Evolutionary conservation across 2,113 vertebrate species (phyloP), one percentile per base, ranked within the genome.

Genomic region (Callipepla californica): DNA sequence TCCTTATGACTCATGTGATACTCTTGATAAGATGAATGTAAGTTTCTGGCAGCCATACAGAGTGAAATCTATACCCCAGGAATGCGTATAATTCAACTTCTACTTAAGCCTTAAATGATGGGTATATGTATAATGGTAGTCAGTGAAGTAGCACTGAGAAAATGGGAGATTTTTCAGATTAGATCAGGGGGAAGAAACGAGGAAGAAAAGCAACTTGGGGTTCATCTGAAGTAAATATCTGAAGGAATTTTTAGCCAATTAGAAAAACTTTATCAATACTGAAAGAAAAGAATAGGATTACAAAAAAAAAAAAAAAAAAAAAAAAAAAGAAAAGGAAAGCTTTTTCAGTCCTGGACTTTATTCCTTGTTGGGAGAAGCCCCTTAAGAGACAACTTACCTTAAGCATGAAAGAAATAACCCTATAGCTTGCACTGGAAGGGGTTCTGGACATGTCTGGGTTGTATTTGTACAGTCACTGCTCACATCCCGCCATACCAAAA

Each of bases 71-170:
- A 91, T 63, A 94, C 61, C 38, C 44, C 1, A 94, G 57, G 94
- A 95, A 94, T 95, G 92, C 82, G 63, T 82, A 91, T 93, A 91
- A 95, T 87, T 93, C 93, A 94, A 87, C 63, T 92, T 91, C 72
- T 87, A 61, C 87, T 87, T 95, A 96, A 95, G 91, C 85, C 85
- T 91, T 77, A 87, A 92, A 61, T 87, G 79, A 95, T 65, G 65
- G 51, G 25, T 74, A 44, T 84, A 69, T 36, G 8, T 59, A 63
- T 50, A 73, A 69, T 63, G 73, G 78, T 65, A 92, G 68, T 14
- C 55, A 77, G 50, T 77, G 68, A 89, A 87, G 61, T 18, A 90
- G 73, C 57, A 26, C 61, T 70, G 68, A 93, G 82, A 91, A 86
- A 94, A 94, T 92, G 42, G 47, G 48, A 85, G 45, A 14, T 48